Conservation (phyloP, 2,888 invertebrate species). For the Linyphia triangularis region DNA sequence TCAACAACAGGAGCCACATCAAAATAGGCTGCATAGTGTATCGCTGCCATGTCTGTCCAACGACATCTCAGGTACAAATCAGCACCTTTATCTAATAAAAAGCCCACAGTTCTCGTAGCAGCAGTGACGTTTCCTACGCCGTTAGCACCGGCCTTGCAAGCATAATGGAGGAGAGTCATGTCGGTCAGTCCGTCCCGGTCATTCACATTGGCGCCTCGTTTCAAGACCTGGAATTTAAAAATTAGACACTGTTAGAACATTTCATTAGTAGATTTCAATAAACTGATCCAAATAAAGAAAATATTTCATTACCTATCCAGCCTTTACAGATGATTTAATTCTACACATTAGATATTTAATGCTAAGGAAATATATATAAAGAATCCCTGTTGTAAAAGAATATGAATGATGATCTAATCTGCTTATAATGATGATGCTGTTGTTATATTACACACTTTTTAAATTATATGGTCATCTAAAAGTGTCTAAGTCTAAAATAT, state of each 20-base stretch:
- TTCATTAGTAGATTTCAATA: background rate
- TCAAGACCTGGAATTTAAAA: conserved; percentile 79
- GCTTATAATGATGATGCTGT: background rate
- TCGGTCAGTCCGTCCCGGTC: conserved; percentile 82
- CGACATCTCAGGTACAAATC: conserved; percentile 81
- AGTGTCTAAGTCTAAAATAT: too few relatives aligned
- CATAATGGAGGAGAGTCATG: conserved; percentile 82
- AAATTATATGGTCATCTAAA: too few relatives aligned
- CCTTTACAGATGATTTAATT: too few relatives aligned
- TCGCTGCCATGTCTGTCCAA: conserved; percentile 82
- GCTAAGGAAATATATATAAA: background rate
- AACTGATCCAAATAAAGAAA: background rate
- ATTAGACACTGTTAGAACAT: background rate
- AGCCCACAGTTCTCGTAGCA: conserved; percentile 78
- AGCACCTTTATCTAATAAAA: conserved; percentile 79
- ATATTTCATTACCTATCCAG: too few relatives aligned
- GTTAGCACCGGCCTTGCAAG: conserved; percentile 81
- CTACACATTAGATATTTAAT: background rate
- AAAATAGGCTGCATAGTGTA: conserved; percentile 82
- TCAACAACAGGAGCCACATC: conserved; percentile 80
- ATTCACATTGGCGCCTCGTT: conserved; percentile 81
- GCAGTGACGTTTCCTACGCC: conserved; percentile 79
- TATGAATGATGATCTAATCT: background rate
- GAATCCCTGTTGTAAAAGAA: background rate
- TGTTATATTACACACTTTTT: too few relatives aligned